Conservation (phyloP, 2,888 invertebrate species). For the Tiliacea aurago region DNA sequence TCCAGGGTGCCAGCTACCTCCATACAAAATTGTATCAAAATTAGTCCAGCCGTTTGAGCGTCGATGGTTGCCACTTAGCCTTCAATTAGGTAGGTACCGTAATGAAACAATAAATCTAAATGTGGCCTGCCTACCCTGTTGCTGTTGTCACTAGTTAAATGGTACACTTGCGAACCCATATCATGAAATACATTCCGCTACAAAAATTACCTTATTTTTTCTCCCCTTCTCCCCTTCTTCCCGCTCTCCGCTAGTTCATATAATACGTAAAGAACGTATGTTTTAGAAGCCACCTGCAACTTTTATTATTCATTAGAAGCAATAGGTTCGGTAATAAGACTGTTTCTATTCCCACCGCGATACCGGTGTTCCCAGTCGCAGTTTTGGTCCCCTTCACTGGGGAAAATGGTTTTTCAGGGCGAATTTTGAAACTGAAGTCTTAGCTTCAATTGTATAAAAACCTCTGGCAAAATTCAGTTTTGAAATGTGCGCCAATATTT, state of each 20-base stretch:
- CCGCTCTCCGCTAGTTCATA: constrained; percentile 48
- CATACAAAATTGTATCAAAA: too few species aligned
- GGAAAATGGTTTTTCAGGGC: constrained; percentile 15
- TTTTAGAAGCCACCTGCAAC: constrained; percentile 54
- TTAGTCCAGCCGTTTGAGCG: too few species aligned
- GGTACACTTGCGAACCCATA: not conserved
- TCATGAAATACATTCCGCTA: not conserved
- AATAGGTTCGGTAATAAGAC: constrained; percentile 66
- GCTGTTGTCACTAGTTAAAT: not conserved
- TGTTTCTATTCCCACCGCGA: constrained; percentile 64
- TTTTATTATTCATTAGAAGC: constrained; percentile 68
- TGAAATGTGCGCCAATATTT: too few species aligned
- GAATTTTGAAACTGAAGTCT: not conserved
- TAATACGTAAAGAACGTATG: constrained; percentile 57
- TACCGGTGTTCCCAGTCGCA: constrained; percentile 45
- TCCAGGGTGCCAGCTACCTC: too few species aligned
- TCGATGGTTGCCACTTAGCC: not conserved
- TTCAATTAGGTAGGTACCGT: not conserved
- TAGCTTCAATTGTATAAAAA: too few species aligned
- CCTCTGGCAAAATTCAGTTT: too few species aligned
- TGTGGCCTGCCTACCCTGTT: not conserved
- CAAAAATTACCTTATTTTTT: not conserved
- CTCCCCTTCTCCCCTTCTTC: constrained; percentile 5
- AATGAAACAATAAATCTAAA: not conserved
- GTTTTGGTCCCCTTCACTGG: constrained; percentile 14